phyloP scores from a whole-genome alignment of 92 coral and sea anemone species.

The Epizoanthus scotinus region DNA sequence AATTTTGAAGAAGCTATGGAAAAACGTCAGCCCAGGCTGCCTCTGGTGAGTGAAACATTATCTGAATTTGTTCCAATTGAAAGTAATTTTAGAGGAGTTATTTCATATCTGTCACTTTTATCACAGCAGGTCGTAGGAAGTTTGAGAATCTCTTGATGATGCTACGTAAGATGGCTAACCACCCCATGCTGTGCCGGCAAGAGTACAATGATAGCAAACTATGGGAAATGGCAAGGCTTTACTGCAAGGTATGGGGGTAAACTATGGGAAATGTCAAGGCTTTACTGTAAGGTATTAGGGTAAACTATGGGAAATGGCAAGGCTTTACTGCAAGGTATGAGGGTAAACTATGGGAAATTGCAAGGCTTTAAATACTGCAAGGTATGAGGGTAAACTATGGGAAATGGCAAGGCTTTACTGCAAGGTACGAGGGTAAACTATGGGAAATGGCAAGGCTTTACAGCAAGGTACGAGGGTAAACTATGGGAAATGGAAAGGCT shows the following conservation, averaged over 20 bases:
- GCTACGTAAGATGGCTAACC: slow-evolving; percentile 90
- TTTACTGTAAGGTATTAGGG: slow-evolving; percentile 41
- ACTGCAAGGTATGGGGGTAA: slow-evolving; percentile 84
- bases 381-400: slow-evolving; percentile 29
- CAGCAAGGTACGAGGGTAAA: not conserved
- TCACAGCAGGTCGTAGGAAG: slow-evolving; percentile 13
- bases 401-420: slow-evolving; percentile 88
- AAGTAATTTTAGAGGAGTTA: no score
- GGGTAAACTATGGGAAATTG: not conserved
- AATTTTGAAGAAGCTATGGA: no score
- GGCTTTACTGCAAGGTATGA: not conserved
- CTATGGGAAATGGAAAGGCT: no score
- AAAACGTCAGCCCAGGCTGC: no score
- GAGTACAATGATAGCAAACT: slow-evolving; percentile 64
- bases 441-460: no score
- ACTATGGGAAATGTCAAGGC: not conserved
- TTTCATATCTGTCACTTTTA: not conserved
- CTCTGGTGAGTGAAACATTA: no score
- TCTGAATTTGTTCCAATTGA: no score
- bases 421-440: slow-evolving; percentile 63
- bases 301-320: not conserved
- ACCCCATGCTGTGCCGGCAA: slow-evolving; percentile 73
- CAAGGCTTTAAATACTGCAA: no score
- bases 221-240: slow-evolving; percentile 79
- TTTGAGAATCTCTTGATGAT: slow-evolving; percentile 67